A percentile compares a stretch with the other conserved stretches of the same genome.
Conservation (phyloP, 37 sponge, comb jelly and placozoan species). For the Chondrosia reniformis region DNA sequence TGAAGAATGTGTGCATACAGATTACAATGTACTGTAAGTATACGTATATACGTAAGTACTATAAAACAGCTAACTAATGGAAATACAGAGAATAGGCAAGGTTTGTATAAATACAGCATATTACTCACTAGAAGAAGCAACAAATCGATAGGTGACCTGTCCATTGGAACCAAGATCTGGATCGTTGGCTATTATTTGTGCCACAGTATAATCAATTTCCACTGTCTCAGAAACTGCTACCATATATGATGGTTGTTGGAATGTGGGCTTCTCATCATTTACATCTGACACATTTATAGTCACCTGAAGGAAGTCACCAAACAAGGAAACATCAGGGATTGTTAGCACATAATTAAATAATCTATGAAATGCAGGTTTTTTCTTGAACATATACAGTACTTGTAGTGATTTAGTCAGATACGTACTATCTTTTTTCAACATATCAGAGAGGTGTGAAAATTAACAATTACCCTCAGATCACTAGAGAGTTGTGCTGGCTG, state of each 20-base stretch:
- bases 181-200: neutral
- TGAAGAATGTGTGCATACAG: conserved; percentile 1
- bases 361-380: too few relatives aligned
- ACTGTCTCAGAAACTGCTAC: neutral
- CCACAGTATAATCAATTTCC: neutral
- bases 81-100: neutral
- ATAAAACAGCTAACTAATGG: neutral
- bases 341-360: too few relatives aligned
- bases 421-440: too few relatives aligned
- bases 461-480: neutral
- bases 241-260: neutral
- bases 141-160: neutral
- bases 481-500: neutral
- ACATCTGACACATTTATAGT: conserved; percentile 16
- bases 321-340: neutral
- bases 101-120: neutral
- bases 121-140: neutral
- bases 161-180: conserved; percentile 1
- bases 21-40: neutral
- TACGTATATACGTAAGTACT: conserved; percentile 25
- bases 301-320: neutral
- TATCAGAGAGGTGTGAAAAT: too few relatives aligned
- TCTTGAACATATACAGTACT: too few relatives aligned
- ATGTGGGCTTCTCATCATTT: neutral
- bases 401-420: too few relatives aligned